phyloP scores from a whole-genome alignment of 2,113 vertebrate genomes.

The Gavialis gangeticus region DNA sequence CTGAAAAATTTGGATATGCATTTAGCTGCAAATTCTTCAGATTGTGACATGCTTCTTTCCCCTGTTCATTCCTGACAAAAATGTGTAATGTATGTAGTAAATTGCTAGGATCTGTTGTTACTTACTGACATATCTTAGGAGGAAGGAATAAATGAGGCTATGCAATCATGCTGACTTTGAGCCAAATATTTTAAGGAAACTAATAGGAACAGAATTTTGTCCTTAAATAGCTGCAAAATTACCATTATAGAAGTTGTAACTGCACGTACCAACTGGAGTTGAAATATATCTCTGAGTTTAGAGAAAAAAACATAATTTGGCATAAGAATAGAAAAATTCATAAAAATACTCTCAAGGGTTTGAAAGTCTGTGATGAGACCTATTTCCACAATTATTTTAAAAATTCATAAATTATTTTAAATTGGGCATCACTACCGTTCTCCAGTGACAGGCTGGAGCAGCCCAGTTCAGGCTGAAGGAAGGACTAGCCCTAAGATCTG shows the following conservation, averaged over 20 bases:
- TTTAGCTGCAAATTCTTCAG: not conserved
- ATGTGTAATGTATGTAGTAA: accelerated
- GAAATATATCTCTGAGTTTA: not conserved
- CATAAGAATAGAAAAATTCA: not conserved
- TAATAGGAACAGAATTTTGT: not conserved
- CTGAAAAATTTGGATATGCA: not conserved
- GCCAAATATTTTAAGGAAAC: not conserved
- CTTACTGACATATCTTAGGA: not conserved
- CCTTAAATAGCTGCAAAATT: not conserved
- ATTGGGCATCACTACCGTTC: too few relatives aligned
- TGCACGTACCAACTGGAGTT: not conserved
- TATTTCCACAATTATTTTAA: not conserved
- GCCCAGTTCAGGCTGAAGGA: too few relatives aligned
- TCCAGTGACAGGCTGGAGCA: too few relatives aligned
- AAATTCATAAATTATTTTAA: too few relatives aligned
- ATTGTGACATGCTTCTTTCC: not conserved
- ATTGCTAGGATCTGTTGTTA: not conserved
- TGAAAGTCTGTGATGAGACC: not conserved
- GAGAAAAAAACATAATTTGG: not conserved
- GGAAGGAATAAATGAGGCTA: not conserved
- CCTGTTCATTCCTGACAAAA: not conserved
- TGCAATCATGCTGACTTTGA: not conserved
- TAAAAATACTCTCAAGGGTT: not conserved
- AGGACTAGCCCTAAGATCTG: too few relatives aligned
- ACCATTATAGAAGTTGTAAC: not conserved